Conservation (phyloP, 2,113 vertebrate genomes). For the Rattus rattus region DNA sequence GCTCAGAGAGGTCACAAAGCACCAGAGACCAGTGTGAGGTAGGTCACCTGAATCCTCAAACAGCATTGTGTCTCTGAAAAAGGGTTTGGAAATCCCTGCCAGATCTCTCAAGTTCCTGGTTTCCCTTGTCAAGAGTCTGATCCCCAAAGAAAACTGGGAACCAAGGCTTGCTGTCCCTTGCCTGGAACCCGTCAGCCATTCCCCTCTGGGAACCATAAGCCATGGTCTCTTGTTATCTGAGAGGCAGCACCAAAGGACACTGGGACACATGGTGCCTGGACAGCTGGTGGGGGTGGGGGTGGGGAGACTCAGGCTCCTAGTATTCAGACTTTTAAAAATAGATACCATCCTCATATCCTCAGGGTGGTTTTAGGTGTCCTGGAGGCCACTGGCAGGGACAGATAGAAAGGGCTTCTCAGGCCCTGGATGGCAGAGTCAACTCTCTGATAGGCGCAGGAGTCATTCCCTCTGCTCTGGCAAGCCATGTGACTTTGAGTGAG, state of each 20-base stretch:
- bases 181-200: neutral
- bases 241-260: conserved; percentile 25
- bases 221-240: conserved; percentile 33
- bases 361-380: conserved; percentile 71
- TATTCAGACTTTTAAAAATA: conserved; percentile 78
- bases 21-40: neutral
- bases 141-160: neutral
- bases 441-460: neutral
- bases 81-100: neutral
- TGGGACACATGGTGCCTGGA: neutral
- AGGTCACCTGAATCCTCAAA: neutral
- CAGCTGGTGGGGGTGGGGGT: conserved; percentile 62
- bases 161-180: neutral
- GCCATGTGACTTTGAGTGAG: neutral
- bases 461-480: neutral
- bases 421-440: neutral
- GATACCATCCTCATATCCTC: conserved; percentile 51
- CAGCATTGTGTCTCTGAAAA: neutral
- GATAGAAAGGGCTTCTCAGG: conserved; percentile 32
- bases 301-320: conserved; percentile 1
- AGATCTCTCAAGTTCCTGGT: neutral
- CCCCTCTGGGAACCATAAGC: neutral
- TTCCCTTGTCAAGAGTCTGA: neutral
- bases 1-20: neutral
- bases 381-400: neutral